Evolutionary conservation across 2,113 vertebrate genomes (phyloP).

Genomic region (Osmerus eperlanus): DNA sequence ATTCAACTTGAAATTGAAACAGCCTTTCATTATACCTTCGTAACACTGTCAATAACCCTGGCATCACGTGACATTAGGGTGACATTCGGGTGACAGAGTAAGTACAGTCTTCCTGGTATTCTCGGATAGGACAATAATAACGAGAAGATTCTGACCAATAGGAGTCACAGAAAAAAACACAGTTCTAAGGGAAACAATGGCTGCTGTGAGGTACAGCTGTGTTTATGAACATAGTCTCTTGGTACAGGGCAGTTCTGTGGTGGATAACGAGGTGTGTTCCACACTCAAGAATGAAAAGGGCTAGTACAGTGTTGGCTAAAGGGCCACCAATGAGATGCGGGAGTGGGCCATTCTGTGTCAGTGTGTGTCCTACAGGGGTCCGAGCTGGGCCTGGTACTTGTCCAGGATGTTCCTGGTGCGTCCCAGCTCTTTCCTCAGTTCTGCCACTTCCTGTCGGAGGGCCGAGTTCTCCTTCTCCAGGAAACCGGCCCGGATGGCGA

Average conservation of each 20-base stretch:
- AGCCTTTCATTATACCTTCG: not conserved
- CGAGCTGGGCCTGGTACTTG: conserved; percentile 82
- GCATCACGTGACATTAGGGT: not conserved
- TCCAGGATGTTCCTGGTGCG: conserved; percentile 85
- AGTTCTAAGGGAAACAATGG: too few relatives aligned
- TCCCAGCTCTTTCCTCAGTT: conserved; percentile 84
- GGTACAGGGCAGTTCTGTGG: not conserved
- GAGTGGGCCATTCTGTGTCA: not conserved
- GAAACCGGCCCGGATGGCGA: conserved; percentile 86
- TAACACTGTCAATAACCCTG: conserved; percentile 7
- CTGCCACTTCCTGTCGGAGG: conserved; percentile 84
- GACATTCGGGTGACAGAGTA: not conserved
- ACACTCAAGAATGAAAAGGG: not conserved
- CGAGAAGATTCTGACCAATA: too few relatives aligned
- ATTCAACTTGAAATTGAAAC: not conserved
- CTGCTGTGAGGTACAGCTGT: not conserved
- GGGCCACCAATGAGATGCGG: not conserved
- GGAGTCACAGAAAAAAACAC: too few relatives aligned
- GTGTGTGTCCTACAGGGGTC: conserved; percentile 68
- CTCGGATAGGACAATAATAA: too few relatives aligned
- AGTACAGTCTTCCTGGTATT: too few relatives aligned
- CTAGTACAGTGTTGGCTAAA: not conserved
- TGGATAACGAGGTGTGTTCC: not conserved
- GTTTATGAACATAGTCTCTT: not conserved
- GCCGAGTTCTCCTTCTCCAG: conserved; percentile 90